A percentile compares a stretch with the other conserved stretches of the same genome.
These are phyloP conservation scores for Potorous gilbertii DNA, from an alignment of 2,797 vertebrate species.

Conservation along the genomic window DNA sequence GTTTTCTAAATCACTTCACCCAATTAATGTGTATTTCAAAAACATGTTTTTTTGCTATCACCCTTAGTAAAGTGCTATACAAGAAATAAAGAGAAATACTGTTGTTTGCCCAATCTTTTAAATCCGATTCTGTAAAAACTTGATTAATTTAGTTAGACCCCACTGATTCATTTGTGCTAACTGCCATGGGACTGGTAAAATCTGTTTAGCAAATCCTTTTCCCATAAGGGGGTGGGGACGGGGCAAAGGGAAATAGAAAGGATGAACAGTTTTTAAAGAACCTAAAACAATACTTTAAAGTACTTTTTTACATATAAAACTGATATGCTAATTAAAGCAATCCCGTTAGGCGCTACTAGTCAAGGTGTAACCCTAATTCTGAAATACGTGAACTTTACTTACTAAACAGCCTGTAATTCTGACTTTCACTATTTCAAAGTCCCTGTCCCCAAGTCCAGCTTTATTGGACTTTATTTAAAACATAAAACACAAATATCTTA, in stretches of 20 bases:
- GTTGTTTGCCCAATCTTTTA: slow-evolving; percentile 32
- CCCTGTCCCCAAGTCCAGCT: neutral
- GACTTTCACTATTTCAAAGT: neutral
- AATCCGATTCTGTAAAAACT: slow-evolving; percentile 41
- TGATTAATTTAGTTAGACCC: slow-evolving; percentile 36
- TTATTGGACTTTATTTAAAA: neutral
- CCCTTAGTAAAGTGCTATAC: slow-evolving; percentile 60
- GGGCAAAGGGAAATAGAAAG: slow-evolving; percentile 31
- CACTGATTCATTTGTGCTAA: slow-evolving; percentile 43
- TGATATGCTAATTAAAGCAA: neutral
- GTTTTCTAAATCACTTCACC: slow-evolving; percentile 59
- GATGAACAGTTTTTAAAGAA: slow-evolving; percentile 11
- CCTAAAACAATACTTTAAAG: slow-evolving; percentile 22
- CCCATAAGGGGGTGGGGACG: neutral
- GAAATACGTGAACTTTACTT: neutral
- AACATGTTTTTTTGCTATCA: slow-evolving; percentile 60
- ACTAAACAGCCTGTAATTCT: neutral
- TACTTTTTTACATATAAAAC: slow-evolving; percentile 35
- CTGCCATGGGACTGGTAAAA: neutral
- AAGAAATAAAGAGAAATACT: slow-evolving; percentile 50
- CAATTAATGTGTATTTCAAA: slow-evolving; percentile 53
- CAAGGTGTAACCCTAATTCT: slow-evolving; percentile 30
- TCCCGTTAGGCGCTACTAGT: slow-evolving; percentile 17
- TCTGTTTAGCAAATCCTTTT: slow-evolving; percentile 35
- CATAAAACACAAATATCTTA: neutral